Percentiles rank a stretch among this genome's conserved stretches.
phyloP scores from a whole-genome alignment of 2,888 invertebrate genomes.

The Byasa hedistus region DNA sequence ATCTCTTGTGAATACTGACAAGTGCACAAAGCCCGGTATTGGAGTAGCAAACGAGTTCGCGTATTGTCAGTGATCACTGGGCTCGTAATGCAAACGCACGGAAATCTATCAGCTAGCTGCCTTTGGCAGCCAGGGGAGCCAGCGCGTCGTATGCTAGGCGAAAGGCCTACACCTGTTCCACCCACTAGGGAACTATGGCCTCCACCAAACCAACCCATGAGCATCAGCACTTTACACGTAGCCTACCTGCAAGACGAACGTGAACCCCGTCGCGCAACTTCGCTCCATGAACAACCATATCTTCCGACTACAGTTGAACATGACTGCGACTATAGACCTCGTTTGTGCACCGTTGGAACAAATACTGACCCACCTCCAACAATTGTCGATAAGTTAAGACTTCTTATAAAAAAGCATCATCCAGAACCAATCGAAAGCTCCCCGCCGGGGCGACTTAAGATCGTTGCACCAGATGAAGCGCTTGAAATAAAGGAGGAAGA shows the following conservation, averaged over 20 bases:
- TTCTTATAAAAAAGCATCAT: constrained; percentile 50
- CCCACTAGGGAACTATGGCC: constrained; percentile 69
- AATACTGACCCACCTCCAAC: constrained; percentile 69
- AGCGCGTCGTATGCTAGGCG: constrained; percentile 70
- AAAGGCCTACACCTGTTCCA: constrained; percentile 69
- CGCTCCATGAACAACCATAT: constrained; percentile 56
- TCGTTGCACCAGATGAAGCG: constrained; percentile 57
- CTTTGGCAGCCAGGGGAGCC: constrained; percentile 76
- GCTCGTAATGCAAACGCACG: constrained; percentile 72
- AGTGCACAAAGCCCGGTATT: constrained; percentile 70
- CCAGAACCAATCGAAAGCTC: constrained; percentile 46
- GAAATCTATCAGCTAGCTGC: constrained; percentile 70
- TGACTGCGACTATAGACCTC: constrained; percentile 49
- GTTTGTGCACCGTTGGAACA: constrained; percentile 66
- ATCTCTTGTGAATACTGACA: constrained; percentile 62
- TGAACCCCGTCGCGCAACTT: constrained; percentile 56
- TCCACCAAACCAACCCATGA: constrained; percentile 60
- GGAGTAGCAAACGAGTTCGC: constrained; percentile 63
- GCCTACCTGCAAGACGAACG: constrained; percentile 65
- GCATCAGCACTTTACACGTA: constrained; percentile 71
- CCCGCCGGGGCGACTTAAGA: constrained; percentile 56
- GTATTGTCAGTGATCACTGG: constrained; percentile 58
- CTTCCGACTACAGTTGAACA: constrained; percentile 45
- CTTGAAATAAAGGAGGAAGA: constrained; percentile 56
- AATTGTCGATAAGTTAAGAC: constrained; percentile 50